Base-by-base conservation (phyloP, 1,140 invertebrate genomes). In the Drosophila yakuba region DNA sequence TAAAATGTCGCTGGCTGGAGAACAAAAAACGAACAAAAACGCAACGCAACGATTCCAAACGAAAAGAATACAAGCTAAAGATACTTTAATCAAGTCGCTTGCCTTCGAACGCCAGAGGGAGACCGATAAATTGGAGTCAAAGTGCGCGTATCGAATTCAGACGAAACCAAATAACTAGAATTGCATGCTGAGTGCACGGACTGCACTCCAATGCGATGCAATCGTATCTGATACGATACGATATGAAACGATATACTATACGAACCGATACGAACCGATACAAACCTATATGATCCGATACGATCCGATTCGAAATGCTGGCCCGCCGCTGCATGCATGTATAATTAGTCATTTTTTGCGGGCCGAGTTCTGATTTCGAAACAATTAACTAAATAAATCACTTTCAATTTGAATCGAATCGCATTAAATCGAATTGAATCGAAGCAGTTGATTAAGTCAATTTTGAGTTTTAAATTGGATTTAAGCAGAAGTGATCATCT, bases 61-160 rank as follows among this genome's bases (percentile, higher is more conserved):
- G 11, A 23, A 54, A 41, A 51, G 48, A 51, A 55, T 28, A 44
- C 55, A 14, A 63, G 36, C 41, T 23, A 25, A 38, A 23, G 38
- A 76, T 50, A 76, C 76, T 48, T 44, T 55, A 76, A 68, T 68
- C 47, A 76, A 76, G 61, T 67, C 17, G 73, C 25, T 76, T 14
- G 62, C 74, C 73, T 76, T 76, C 74, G 64, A 28, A 51, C 41
- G 39, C 23, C 47, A 15, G 60, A 73, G 43, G 39, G 45, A 41
- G 38, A 32, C 47, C 60, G 55, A 72, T 66, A 75, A 75, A 75
- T 57, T 75, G 73, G 73, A 76, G 73, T 76, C 73, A 76, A 76
- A 76, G 73, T 75, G 73, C 73, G 55, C 67, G 52, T 50, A 71
- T 72, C 67, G 67, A 63, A 74, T 74, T 74, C 71, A 51, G 36